Evolutionary conservation across 2,888 invertebrate genomes (phyloP).

Genomic region (Smittia aterrima): DNA sequence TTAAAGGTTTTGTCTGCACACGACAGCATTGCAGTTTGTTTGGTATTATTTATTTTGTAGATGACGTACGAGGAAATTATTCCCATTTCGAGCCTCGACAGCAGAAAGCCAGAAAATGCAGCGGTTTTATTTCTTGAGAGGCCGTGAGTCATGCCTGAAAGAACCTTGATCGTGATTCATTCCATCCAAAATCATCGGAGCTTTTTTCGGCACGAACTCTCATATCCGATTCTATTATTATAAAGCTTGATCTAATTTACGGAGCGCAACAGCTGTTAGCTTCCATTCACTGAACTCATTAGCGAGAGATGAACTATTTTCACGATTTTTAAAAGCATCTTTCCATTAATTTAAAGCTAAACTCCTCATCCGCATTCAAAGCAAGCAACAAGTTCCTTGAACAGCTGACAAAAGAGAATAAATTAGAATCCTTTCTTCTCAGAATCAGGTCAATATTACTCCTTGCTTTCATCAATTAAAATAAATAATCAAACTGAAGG

Average conservation of each 20-base stretch:
- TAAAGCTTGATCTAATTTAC: not conserved
- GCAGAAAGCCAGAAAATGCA: not conserved
- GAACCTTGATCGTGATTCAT: constrained; percentile 19
- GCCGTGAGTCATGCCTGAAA: not conserved
- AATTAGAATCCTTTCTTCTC: too few relatives aligned
- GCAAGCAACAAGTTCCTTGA: not conserved
- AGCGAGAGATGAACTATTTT: not conserved
- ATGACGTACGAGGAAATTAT: constrained; percentile 12
- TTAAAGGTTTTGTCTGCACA: not conserved
- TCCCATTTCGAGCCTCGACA: not conserved
- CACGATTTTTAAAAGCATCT: not conserved
- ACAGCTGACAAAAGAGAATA: too few relatives aligned
- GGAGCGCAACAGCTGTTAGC: constrained; percentile 25
- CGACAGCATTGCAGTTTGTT: not conserved
- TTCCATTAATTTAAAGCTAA: not conserved
- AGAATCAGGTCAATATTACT: not conserved
- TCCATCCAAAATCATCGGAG: not conserved
- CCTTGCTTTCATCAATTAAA: too few relatives aligned
- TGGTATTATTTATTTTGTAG: not conserved
- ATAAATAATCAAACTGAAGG: not conserved
- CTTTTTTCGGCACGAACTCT: not conserved
- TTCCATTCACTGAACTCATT: constrained; percentile 22
- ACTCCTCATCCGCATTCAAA: not conserved
- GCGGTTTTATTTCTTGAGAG: not conserved
- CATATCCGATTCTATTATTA: not conserved